Percentiles rank a stretch among this genome's conserved stretches.
phyloP scores from a whole-genome alignment of 2,113 vertebrate species.

The Megalops atlanticus region DNA sequence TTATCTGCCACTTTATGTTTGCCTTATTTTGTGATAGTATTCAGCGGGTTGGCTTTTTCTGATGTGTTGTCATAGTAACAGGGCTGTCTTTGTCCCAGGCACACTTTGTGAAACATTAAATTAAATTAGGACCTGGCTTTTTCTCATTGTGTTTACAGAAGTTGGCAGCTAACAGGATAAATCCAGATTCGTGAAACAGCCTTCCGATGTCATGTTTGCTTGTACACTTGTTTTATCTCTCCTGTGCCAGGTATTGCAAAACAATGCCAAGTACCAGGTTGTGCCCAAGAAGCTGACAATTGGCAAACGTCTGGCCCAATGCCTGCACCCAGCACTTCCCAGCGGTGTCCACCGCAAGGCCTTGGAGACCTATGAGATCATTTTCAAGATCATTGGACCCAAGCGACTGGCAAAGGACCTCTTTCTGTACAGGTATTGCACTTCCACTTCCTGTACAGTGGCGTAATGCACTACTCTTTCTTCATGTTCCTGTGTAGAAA shows the following conservation, averaged over 20 bases:
- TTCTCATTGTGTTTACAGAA: too few species aligned
- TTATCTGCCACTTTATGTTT: too few species aligned
- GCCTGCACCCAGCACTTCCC: constrained; percentile 95
- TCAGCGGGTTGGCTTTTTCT: too few species aligned
- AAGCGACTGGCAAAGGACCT: constrained; percentile 98
- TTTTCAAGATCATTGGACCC: constrained; percentile 98
- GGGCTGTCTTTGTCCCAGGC: too few species aligned
- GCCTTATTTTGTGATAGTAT: too few species aligned
- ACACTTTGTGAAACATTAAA: too few species aligned
- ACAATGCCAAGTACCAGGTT: constrained; percentile 97
- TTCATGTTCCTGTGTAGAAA: neutral
- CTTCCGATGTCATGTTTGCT: neutral
- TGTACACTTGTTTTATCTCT: neutral
- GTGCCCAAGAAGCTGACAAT: constrained; percentile 96
- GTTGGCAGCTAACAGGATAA: too few species aligned
- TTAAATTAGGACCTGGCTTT: too few species aligned
- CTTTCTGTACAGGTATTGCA: constrained; percentile 91
- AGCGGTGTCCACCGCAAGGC: constrained; percentile 98
- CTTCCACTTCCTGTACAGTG: neutral
- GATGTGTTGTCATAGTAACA: too few species aligned
- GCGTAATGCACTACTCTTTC: too few species aligned
- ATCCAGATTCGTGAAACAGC: too few species aligned
- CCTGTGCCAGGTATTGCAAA: constrained; percentile 85
- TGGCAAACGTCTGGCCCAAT: constrained; percentile 95
- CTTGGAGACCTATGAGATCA: constrained; percentile 97